Percentiles rank a stretch among this genome's conserved stretches.
Evolutionary conservation across 2,888 invertebrate species (phyloP).

Genomic region (Zhuqinia jingwanae): DNA sequence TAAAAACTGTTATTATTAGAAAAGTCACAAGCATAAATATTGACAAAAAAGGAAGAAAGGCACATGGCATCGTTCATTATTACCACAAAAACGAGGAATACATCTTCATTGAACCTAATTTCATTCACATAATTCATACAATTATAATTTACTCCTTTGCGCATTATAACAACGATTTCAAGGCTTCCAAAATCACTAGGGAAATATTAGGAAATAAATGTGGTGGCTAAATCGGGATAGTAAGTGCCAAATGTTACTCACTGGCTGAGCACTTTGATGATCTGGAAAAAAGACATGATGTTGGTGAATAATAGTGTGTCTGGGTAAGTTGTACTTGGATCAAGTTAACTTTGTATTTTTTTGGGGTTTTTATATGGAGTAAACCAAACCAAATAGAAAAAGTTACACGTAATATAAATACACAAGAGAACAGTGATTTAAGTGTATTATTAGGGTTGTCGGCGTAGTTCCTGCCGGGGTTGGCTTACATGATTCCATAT

Average conservation of each 20-base stretch:
- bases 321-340: neutral
- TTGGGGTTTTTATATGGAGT: slow-evolving; percentile 4
- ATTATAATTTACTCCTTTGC: slow-evolving; percentile 5
- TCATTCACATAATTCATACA: slow-evolving; percentile 28
- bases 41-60: no score
- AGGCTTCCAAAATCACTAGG: slow-evolving; percentile 52
- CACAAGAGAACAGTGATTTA: slow-evolving; percentile 67
- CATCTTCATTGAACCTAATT: slow-evolving; percentile 61
- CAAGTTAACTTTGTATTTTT: slow-evolving; percentile 12
- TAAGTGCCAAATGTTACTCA: slow-evolving; percentile 59
- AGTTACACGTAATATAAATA: slow-evolving; percentile 49
- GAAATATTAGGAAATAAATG: slow-evolving; percentile 71
- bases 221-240: slow-evolving; percentile 50
- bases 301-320: neutral
- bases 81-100: slow-evolving; percentile 17
- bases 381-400: slow-evolving; percentile 36
- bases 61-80: neutral
- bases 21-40: no score
- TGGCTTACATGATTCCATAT: slow-evolving; percentile 62
- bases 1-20: no score
- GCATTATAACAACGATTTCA: slow-evolving; percentile 47
- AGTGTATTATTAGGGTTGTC: slow-evolving; percentile 70
- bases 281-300: slow-evolving; percentile 48
- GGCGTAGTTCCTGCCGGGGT: slow-evolving; percentile 16
- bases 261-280: slow-evolving; percentile 37